These are phyloP conservation scores for Streptopelia turtur DNA, from an alignment of 2,797 vertebrate genomes.

Conservation along the genomic window DNA sequence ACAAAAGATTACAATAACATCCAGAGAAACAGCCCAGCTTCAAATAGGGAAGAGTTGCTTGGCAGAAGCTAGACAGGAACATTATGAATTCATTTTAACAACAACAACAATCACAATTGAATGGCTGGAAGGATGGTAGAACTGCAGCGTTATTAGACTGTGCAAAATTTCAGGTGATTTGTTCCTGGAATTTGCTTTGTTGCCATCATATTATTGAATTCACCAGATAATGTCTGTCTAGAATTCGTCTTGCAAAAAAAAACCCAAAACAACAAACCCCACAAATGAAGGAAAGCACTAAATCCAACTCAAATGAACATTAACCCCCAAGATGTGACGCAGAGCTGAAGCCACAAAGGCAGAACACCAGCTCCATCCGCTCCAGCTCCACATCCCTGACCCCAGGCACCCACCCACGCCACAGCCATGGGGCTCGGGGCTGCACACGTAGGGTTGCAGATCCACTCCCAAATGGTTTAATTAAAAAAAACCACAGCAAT, in stretches of 20 bases:
- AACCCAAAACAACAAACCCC: neutral
- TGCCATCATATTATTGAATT: neutral
- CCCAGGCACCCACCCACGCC: neutral
- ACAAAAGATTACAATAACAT: neutral
- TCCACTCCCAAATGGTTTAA: neutral
- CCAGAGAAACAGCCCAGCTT: neutral
- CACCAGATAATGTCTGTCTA: neutral
- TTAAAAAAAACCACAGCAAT: neutral
- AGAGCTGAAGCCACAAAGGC: neutral
- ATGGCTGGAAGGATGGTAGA: neutral
- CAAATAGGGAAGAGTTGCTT: neutral
- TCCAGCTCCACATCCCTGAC: neutral
- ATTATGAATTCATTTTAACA: conserved; percentile 3
- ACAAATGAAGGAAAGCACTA: neutral
- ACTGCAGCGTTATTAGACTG: neutral
- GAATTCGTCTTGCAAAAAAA: neutral
- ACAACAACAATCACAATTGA: neutral
- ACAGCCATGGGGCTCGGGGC: neutral
- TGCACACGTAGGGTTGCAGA: rapidly evolving
- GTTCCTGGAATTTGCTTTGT: conserved; percentile 12
- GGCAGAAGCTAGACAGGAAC: neutral
- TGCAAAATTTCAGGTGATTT: conserved; percentile 1
- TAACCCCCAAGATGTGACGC: neutral
- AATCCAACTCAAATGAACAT: neutral
- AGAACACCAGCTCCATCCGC: neutral